A percentile compares a stretch with the other conserved stretches of the same genome.
These are phyloP conservation scores for Danio kyathit DNA, from an alignment of 2,797 vertebrate genomes.

Conservation along the genomic window DNA sequence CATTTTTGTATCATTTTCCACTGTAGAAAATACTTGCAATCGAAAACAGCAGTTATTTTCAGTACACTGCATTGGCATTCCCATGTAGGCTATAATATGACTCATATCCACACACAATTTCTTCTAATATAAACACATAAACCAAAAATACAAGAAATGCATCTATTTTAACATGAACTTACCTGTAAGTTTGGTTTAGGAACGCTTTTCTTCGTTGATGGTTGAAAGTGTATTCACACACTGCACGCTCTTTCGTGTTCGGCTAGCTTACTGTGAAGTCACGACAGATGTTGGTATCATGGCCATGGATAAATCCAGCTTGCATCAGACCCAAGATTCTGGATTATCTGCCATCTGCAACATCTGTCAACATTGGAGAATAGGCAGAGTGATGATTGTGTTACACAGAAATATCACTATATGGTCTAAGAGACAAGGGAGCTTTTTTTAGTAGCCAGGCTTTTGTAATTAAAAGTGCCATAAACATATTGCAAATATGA, in stretches of 20 bases:
- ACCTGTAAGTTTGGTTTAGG: slow-evolving; percentile 62
- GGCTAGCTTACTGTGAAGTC: slow-evolving; percentile 60
- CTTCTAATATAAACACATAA: background rate
- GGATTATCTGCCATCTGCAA: slow-evolving; percentile 83
- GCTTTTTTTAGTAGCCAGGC: background rate
- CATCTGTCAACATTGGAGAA: slow-evolving; percentile 77
- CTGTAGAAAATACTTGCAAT: background rate
- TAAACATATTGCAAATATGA: background rate
- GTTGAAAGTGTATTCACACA: slow-evolving; percentile 43
- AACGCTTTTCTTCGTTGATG: slow-evolving; percentile 11
- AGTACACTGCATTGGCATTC: background rate
- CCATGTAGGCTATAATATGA: background rate
- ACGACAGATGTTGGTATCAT: slow-evolving; percentile 81
- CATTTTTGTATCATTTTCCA: background rate
- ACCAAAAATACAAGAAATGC: background rate
- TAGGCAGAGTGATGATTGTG: slow-evolving; percentile 58
- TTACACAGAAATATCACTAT: background rate
- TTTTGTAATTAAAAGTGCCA: background rate
- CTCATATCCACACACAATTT: background rate
- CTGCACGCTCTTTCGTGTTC: slow-evolving; percentile 54
- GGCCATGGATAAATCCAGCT: slow-evolving; percentile 79
- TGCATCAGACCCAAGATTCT: slow-evolving; percentile 74
- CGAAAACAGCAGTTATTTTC: background rate
- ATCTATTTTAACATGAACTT: slow-evolving; percentile 3
- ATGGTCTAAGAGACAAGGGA: background rate